These are phyloP conservation scores for Aplysia californica DNA, from an alignment of 1,140 invertebrate species.

Conservation along the genomic window DNA sequence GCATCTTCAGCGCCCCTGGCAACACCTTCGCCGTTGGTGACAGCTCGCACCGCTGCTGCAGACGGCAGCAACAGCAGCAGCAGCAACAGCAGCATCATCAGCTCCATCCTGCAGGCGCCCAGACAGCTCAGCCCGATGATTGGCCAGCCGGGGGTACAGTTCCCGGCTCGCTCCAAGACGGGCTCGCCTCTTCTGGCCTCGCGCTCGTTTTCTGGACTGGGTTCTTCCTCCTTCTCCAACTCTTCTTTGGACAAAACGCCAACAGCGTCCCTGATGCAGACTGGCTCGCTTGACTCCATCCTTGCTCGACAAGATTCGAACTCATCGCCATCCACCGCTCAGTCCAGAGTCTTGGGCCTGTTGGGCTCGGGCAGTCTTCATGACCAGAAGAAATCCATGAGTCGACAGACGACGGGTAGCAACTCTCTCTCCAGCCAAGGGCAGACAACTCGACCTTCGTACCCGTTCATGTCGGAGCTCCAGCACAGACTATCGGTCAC, in stretches of 20 bases:
- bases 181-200: constrained; percentile 12
- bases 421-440: background rate
- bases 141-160: constrained; percentile 34
- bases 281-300: constrained; percentile 5
- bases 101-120: constrained; percentile 22
- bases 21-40: background rate
- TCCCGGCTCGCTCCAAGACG: constrained; percentile 13
- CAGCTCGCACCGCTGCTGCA: background rate
- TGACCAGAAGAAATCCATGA: constrained; percentile 20
- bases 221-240: too few relatives aligned
- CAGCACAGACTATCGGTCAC: constrained; percentile 15
- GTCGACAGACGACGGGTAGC: constrained; percentile 2
- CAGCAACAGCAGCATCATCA: constrained; percentile 7
- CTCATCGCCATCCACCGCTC: too few relatives aligned
- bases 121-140: constrained; percentile 24
- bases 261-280: constrained; percentile 2
- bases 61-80: background rate
- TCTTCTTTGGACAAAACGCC: background rate
- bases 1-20: background rate
- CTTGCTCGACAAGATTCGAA: too few relatives aligned
- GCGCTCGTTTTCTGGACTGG: background rate
- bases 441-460: constrained; percentile 4
- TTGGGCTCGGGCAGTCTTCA: constrained; percentile 20
- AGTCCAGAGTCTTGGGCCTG: too few relatives aligned
- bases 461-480: constrained; percentile 12